Evolutionary conservation across 1,140 invertebrate species (phyloP).

Genomic region (Cydia fagiglandana): DNA sequence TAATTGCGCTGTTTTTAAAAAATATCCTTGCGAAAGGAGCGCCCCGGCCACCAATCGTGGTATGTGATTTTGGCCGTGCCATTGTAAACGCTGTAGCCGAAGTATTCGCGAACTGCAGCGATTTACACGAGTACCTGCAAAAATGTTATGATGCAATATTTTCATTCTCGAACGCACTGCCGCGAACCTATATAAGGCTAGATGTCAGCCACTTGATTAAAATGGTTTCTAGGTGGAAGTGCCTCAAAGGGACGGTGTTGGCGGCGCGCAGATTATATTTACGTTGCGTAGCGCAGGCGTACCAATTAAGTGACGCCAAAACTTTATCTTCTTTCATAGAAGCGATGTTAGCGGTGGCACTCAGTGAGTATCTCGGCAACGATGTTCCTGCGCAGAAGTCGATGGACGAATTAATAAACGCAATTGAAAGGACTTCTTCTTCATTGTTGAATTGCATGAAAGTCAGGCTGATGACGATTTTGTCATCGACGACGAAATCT

Average conservation of each 20-base stretch:
- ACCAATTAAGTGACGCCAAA: not conserved
- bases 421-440: not conserved
- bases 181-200: not conserved
- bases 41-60: not conserved
- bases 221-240: constrained; percentile 1
- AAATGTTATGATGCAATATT: not conserved
- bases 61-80: not conserved
- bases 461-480: too few relatives aligned
- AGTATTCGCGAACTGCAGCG: not conserved
- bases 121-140: not conserved
- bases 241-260: not conserved
- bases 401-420: not conserved
- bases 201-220: not conserved
- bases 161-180: not conserved
- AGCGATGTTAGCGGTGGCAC: not conserved
- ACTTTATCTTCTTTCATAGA: constrained; percentile 2
- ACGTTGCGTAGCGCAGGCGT: not conserved
- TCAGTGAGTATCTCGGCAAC: not conserved
- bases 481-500: too few relatives aligned
- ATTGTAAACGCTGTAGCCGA: not conserved
- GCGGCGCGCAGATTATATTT: constrained; percentile 4
- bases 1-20: not conserved
- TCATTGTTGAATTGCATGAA: too few relatives aligned
- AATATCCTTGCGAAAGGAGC: not conserved
- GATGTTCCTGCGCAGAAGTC: not conserved